Conservation (phyloP, 2,888 invertebrate species). For the Cantharis nigra region DNA sequence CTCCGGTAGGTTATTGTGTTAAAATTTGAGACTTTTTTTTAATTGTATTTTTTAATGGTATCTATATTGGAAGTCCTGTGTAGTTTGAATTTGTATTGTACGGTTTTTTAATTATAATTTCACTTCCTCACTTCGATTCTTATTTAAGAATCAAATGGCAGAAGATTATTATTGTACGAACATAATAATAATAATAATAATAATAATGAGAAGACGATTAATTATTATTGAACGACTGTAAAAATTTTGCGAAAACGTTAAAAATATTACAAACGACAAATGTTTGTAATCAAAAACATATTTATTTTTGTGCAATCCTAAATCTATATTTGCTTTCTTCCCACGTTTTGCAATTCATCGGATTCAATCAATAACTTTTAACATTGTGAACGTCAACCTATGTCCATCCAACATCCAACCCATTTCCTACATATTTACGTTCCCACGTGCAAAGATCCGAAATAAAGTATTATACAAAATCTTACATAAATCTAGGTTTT, state of each 20-base stretch:
- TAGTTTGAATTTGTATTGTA: too few relatives aligned
- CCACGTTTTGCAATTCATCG: slow-evolving; percentile 33
- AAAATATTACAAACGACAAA: not conserved
- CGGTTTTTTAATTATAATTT: not conserved
- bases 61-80: not conserved
- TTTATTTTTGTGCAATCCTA: slow-evolving; percentile 31
- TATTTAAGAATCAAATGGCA: not conserved
- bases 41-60: not conserved
- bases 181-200: too few relatives aligned
- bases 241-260: not conserved
- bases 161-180: not conserved
- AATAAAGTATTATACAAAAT: slow-evolving; percentile 37
- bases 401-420: slow-evolving; percentile 35
- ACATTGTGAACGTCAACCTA: slow-evolving; percentile 31
- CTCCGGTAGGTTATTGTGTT: slow-evolving; percentile 28
- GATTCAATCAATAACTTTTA: slow-evolving; percentile 31
- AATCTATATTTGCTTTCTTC: slow-evolving; percentile 28
- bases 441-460: slow-evolving; percentile 36
- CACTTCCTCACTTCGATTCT: not conserved
- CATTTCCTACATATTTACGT: slow-evolving; percentile 40
- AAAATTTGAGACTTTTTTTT: not conserved
- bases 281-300: slow-evolving; percentile 23
- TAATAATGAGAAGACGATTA: not conserved
- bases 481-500: slow-evolving; percentile 38
- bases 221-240: not conserved